Evolutionary conservation across 2,113 vertebrate genomes (phyloP).

Genomic region (Anolis sagrei): DNA sequence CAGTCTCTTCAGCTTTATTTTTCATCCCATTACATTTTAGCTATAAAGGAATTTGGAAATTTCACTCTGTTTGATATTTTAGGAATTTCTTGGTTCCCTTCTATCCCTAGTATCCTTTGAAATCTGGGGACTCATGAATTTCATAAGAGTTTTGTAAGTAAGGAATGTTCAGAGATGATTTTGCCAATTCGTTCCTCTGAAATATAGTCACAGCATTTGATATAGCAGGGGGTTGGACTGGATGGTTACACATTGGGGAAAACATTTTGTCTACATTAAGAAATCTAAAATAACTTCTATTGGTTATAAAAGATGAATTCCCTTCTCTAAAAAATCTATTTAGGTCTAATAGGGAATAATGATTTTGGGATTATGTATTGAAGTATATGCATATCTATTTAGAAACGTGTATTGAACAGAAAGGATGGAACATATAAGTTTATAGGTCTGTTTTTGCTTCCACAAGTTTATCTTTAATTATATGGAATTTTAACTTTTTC

Average conservation of each 20-base stretch:
- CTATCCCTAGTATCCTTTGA: conserved; percentile 11
- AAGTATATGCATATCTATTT: background rate
- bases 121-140: too few relatives aligned
- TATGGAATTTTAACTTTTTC: conserved; percentile 48
- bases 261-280: conserved; percentile 23
- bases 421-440: background rate
- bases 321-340: background rate
- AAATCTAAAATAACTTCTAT: background rate
- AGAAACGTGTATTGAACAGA: background rate
- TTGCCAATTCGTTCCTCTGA: too few relatives aligned
- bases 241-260: accelerated
- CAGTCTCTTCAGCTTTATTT: background rate
- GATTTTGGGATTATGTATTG: background rate
- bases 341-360: background rate
- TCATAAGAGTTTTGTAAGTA: too few relatives aligned
- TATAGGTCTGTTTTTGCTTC: background rate
- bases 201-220: too few relatives aligned
- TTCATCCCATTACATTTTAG: conserved; percentile 40
- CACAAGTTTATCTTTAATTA: conserved; percentile 3
- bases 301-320: background rate
- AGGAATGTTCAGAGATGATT: too few relatives aligned
- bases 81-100: background rate
- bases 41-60: background rate
- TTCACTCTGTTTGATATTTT: accelerated
- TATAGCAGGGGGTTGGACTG: too few relatives aligned